Base-by-base conservation (phyloP, 2,797 vertebrate genomes). In the Siniperca obscura region DNA sequence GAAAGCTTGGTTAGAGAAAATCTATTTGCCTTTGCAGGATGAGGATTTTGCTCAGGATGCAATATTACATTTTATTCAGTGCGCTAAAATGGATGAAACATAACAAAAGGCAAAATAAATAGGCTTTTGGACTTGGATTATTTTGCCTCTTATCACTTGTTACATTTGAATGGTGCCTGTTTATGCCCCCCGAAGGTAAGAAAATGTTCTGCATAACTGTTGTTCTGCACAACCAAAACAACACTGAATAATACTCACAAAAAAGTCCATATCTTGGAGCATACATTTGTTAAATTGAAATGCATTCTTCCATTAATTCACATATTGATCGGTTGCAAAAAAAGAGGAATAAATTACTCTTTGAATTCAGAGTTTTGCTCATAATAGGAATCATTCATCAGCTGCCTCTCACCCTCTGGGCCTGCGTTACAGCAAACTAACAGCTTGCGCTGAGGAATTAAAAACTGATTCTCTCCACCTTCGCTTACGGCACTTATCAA, bases 321-420 rank as follows among this genome's bases (percentile, higher is more conserved):
- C 85, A 86, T 92, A 95, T 95, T 91, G 95, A 96, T 96, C 87
- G 61, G 30, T 70, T 82, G 74, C 70, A 87, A 84, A 91, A 80
- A 89, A 83, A 81, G 83, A 38, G 62, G 78, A 73, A 92, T 92
- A 87, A 92, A 93, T 94, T 88, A 91, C 87, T 82, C 81, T 84
- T 86, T 89, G 87, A 93, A 94, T 93, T 92, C 80, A 65, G 80
- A 91, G 82, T 92, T 94, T 93, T 71, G 77, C 87, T 92, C 78
- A 84, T 94, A 95, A 95, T 92, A 90, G 86, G 75, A 90, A 87
- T 89, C 84, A 93, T 95, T 94, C 85, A 93, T 95, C 93, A 95
- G 88, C 62, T 14, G 65, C 78, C 74, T 85, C 74, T 81, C 81
- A 89, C 82, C 90, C 80, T 81, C 79, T 53, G 78, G 92, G 86